phyloP scores from a whole-genome alignment of 1,140 invertebrate genomes.

The Cotesia vestalis region DNA sequence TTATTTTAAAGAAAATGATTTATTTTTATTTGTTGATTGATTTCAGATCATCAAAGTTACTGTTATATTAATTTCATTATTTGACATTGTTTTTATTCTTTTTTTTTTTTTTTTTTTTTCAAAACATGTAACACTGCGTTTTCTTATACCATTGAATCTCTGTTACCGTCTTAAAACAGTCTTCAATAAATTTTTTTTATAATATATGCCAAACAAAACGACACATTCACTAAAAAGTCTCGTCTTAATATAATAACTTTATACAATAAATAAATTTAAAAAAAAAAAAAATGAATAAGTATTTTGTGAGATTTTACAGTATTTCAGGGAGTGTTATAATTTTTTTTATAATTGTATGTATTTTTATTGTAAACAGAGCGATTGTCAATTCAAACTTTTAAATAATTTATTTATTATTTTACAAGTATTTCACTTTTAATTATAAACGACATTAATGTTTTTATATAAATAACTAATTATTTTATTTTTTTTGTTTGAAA shows the following conservation, averaged over 20 bases:
- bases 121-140: background rate
- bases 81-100: no score
- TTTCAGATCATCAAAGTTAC: no score
- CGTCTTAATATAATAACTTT: slow-evolving; percentile 11
- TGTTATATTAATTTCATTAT: no score
- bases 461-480: background rate
- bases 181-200: slow-evolving; percentile 8
- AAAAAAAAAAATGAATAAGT: slow-evolving; percentile 44
- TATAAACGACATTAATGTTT: no score
- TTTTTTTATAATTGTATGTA: slow-evolving; percentile 51
- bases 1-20: no score
- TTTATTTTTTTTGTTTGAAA: background rate
- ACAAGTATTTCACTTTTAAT: background rate
- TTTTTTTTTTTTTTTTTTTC: no score
- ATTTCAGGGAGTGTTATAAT: slow-evolving; percentile 64
- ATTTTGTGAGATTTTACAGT: slow-evolving; percentile 67
- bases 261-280: background rate
- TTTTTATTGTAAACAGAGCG: slow-evolving; percentile 23
- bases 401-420: slow-evolving; percentile 33
- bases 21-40: no score
- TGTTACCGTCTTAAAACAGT: background rate
- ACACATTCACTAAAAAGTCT: background rate
- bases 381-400: slow-evolving; percentile 22
- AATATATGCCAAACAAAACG: slow-evolving; percentile 3
- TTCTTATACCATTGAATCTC: slow-evolving; percentile 5